Evolutionary conservation across 1,140 invertebrate species (phyloP).

Genomic region (Octopus sinensis): DNA sequence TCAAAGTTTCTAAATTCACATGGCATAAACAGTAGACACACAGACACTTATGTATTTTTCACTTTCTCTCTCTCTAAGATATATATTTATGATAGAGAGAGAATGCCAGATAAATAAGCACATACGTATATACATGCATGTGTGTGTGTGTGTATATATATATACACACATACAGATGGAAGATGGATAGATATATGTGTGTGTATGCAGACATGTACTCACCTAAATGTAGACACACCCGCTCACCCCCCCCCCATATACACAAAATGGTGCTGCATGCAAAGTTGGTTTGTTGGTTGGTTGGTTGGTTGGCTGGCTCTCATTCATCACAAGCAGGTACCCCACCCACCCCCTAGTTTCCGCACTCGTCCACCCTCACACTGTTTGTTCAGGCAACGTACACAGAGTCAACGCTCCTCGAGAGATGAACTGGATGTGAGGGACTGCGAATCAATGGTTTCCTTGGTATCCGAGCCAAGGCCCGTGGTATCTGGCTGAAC

Average conservation of each 20-base stretch:
- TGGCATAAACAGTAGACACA: not conserved
- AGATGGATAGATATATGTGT: not conserved
- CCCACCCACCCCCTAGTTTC: not conserved
- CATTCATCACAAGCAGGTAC: too few species aligned
- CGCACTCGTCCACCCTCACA: not conserved
- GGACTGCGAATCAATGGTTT: slow-evolving; percentile 92
- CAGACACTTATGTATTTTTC: not conserved
- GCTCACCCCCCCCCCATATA: not conserved
- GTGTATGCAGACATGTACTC: not conserved
- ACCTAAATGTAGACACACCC: not conserved
- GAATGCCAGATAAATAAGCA: not conserved
- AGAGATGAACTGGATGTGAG: slow-evolving; percentile 75
- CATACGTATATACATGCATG: not conserved
- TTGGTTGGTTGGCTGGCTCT: not conserved
- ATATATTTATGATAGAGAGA: not conserved
- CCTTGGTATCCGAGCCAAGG: slow-evolving; percentile 81
- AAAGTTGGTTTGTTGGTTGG: not conserved
- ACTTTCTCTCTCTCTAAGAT: not conserved
- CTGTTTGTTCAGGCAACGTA: slow-evolving; percentile 13
- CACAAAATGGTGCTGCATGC: not conserved
- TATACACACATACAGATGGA: not conserved
- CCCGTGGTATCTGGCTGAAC: slow-evolving; percentile 79
- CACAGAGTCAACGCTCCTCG: slow-evolving; percentile 51
- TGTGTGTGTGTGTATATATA: not conserved
- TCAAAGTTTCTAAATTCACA: not conserved